phyloP scores from a whole-genome alignment of 2,888 invertebrate species.

The Zeuzera pyrina region DNA sequence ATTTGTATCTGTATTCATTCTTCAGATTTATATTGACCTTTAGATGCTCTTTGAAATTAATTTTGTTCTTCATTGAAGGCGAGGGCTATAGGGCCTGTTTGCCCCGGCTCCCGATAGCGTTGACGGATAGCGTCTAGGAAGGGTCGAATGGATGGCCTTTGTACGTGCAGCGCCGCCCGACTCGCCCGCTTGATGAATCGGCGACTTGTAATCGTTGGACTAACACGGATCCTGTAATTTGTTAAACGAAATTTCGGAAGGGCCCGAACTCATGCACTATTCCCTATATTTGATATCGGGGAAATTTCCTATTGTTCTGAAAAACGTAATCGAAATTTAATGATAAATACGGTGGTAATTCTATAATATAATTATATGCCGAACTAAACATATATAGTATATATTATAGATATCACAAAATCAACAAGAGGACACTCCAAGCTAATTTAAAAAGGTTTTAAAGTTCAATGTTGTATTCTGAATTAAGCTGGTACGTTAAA shows the following conservation, averaged over 20 bases:
- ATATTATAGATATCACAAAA: too few relatives aligned
- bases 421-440: too few relatives aligned
- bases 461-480: too few relatives aligned
- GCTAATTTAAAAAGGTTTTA: too few relatives aligned
- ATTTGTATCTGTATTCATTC: too few relatives aligned
- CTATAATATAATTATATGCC: too few relatives aligned
- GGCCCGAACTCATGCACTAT: slow-evolving; percentile 9
- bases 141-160: slow-evolving; percentile 54
- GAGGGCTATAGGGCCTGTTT: too few relatives aligned
- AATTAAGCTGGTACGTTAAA: too few relatives aligned
- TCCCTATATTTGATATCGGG: background rate
- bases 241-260: slow-evolving; percentile 24
- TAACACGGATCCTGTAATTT: slow-evolving; percentile 60
- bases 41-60: slow-evolving; percentile 35
- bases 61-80: slow-evolving; percentile 48
- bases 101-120: slow-evolving; percentile 46
- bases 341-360: too few relatives aligned
- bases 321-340: too few relatives aligned
- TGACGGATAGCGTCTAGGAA: slow-evolving; percentile 58
- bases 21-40: background rate
- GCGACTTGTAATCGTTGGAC: slow-evolving; percentile 62
- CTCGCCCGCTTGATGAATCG: slow-evolving; percentile 53
- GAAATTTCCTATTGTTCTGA: too few relatives aligned
- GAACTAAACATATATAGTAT: too few relatives aligned
- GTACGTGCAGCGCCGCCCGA: slow-evolving; percentile 45